These are phyloP conservation scores for Trypoxylus dichotomus DNA, from an alignment of 1,140 invertebrate genomes.

Conservation along the genomic window DNA sequence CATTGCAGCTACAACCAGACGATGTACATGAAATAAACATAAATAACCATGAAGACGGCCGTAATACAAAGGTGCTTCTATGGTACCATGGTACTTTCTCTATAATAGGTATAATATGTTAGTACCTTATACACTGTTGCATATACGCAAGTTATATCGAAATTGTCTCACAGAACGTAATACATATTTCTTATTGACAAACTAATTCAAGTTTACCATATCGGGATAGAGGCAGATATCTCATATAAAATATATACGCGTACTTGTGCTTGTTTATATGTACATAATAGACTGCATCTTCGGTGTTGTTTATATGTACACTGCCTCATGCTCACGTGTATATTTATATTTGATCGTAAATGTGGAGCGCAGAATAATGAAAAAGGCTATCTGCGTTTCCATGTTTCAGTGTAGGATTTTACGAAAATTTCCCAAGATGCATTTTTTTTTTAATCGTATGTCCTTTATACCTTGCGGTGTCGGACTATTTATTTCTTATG, in stretches of 20 bases:
- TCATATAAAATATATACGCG: background rate
- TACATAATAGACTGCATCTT: background rate
- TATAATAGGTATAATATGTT: background rate
- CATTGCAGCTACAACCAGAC: background rate
- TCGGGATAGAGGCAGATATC: background rate
- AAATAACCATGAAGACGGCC: background rate
- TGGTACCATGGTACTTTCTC: background rate
- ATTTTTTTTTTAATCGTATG: no score
- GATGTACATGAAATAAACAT: background rate
- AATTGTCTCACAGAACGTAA: background rate
- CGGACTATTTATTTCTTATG: no score
- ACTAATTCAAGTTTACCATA: background rate
- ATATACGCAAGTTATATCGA: background rate
- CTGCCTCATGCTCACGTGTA: background rate
- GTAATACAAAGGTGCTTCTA: background rate
- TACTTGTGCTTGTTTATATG: background rate
- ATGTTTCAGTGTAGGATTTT: no score
- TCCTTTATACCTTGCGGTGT: no score
- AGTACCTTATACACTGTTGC: background rate
- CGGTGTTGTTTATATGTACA: background rate
- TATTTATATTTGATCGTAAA: background rate
- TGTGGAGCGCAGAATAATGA: no score
- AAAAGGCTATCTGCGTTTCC: no score
- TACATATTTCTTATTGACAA: background rate
- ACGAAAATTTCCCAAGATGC: no score